Base-by-base conservation (phyloP, 2,888 invertebrate species). In the Rotaria magnacalcarata region DNA sequence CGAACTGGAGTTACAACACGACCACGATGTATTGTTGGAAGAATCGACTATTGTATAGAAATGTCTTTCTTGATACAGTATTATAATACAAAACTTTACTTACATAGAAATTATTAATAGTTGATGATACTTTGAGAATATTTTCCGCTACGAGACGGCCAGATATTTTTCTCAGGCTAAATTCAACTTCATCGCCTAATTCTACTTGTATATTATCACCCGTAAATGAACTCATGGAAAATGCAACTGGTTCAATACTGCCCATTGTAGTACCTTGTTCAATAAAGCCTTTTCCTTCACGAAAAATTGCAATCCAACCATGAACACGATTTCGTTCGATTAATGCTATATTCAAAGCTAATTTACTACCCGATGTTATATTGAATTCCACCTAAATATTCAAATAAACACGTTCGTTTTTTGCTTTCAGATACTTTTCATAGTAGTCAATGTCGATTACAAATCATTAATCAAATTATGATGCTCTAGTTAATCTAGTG, bases 251-350 rank as follows among this genome's bases (percentile, higher is more conserved):
- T 74, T 84, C 47, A 24, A n/a, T 80, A 80, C 52, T 75, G 11
- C 52, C n/a, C 27, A 21, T 24, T 41, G 75, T 14, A 10, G 67
- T 50, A 60, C 75, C 85, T 75, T 85, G 96, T 92, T 98, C 97
- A 89, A 98, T 97, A 92, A 98, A 97, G 60, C 97, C 97, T 92
- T 96, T 97, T 88, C 96, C 96, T 90, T 97, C 97, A 91, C 97
- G 97, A 84, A 98, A 93, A 6, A 96, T 96, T 85, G 96, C 97
- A 88, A 97, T 94, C 90, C 95, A 97, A 52, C 97, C 97, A 89
- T 94, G 94, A 92, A 94, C 47, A 85, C 85, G 80, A 56, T 84
- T 34, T 58, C 84, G 75, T 56, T 86, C 85, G 21, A 50, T 52
- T 11, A 86, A 52, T 80, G 52, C 80, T 50, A 86, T 34, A 85